A percentile compares a stretch with the other conserved stretches of the same genome.
Evolutionary conservation across 1,140 invertebrate species (phyloP).

Genomic region (Microplitis mediator): DNA sequence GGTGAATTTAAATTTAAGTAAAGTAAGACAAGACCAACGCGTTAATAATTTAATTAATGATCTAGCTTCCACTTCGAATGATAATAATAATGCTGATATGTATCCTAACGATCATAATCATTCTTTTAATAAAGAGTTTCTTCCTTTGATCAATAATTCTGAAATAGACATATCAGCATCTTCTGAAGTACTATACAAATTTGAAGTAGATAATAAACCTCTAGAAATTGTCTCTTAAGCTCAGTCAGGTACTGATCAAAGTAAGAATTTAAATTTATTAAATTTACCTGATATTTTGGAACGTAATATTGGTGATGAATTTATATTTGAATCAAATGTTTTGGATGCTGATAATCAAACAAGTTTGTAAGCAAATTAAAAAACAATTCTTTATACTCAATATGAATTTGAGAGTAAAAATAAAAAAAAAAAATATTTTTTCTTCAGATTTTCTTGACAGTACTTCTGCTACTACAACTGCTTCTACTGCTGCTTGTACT

Average conservation of each 20-base stretch:
- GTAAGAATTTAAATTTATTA: conserved; percentile 11
- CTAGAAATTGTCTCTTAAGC: conserved; percentile 6
- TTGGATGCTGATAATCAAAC: conserved; percentile 7
- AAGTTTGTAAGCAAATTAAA: conserved; percentile 11
- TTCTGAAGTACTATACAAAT: conserved; percentile 6
- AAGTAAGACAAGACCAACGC: not conserved
- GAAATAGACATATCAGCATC: not conserved
- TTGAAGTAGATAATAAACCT: conserved; percentile 9
- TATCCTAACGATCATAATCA: conserved; percentile 4
- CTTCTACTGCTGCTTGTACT: not conserved
- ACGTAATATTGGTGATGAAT: conserved; percentile 10
- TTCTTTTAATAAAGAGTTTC: not conserved
- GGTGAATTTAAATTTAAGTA: conserved; percentile 2
- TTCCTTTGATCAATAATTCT: not conserved
- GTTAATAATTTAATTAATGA: conserved; percentile 11
- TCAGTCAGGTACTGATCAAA: conserved; percentile 15
- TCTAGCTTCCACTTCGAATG: conserved; percentile 1
- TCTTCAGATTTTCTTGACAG: conserved; percentile 2
- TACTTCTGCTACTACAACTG: not conserved
- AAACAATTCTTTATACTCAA: conserved; percentile 2
- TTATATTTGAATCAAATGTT: conserved; percentile 12
- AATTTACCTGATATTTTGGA: not conserved
- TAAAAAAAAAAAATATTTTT: not conserved
- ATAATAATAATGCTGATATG: not conserved
- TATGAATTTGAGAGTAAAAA: conserved; percentile 8